phyloP scores from a whole-genome alignment of 2,113 vertebrate species.

The Petaurus breviceps region DNA sequence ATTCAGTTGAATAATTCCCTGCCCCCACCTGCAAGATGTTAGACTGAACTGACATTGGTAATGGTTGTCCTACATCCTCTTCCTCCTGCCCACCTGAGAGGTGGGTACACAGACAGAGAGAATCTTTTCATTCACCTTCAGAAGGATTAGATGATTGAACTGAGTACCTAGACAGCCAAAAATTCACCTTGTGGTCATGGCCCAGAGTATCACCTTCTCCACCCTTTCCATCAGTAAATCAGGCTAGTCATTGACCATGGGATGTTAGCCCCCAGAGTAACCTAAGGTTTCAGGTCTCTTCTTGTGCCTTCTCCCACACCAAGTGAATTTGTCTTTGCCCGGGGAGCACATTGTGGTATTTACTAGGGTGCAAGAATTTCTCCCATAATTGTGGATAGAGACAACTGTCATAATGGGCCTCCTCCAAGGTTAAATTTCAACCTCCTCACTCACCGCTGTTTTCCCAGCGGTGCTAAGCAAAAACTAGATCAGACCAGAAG shows the following conservation, averaged over 20 bases:
- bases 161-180: background rate
- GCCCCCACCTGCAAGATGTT: background rate
- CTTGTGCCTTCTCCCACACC: background rate
- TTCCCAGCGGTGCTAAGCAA: background rate
- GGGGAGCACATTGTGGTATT: background rate
- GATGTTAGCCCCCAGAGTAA: background rate
- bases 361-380: background rate
- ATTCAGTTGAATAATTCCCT: background rate
- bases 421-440: background rate
- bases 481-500: background rate
- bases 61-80: background rate
- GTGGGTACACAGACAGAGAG: too few relatives aligned
- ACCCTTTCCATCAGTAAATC: background rate
- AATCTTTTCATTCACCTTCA: background rate
- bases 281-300: background rate
- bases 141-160: background rate
- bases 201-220: background rate
- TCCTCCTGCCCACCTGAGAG: background rate
- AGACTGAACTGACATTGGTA: background rate
- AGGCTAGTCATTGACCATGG: background rate
- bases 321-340: background rate
- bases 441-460: background rate
- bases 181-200: background rate
- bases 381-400: background rate
- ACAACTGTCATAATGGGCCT: background rate